These are phyloP conservation scores for Chelonoidis abingdonii DNA, from an alignment of 2,113 vertebrate genomes.

Conservation along the genomic window DNA sequence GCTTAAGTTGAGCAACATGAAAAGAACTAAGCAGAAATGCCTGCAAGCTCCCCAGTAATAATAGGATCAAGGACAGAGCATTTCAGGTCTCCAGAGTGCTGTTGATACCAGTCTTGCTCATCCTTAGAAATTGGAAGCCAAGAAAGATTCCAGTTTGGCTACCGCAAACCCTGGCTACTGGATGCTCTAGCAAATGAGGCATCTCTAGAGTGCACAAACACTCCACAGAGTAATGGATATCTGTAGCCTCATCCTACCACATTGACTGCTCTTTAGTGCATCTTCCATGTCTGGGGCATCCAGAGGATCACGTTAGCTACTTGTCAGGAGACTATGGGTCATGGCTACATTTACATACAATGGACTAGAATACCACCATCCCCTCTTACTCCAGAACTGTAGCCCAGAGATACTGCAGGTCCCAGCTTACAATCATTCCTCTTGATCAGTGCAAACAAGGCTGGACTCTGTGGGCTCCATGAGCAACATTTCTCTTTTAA, in stretches of 20 bases:
- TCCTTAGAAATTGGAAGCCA: accelerated
- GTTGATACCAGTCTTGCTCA: background rate
- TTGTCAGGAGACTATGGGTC: background rate
- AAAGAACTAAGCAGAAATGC: background rate
- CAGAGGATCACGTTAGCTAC: background rate
- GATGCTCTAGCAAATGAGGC: background rate
- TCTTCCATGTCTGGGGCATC: background rate
- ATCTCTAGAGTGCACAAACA: background rate
- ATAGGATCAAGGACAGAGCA: background rate
- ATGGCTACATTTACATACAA: background rate
- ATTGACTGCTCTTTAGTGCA: background rate
- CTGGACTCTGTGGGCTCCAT: background rate
- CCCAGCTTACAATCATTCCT: background rate
- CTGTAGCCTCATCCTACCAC: background rate
- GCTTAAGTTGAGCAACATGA: background rate
- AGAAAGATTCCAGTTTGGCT: background rate
- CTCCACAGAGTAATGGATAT: background rate
- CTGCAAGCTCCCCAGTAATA: background rate
- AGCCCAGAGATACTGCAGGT: background rate
- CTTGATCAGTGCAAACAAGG: background rate
- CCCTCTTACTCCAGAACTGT: background rate
- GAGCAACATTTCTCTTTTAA: background rate
- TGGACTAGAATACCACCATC: background rate
- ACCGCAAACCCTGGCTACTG: background rate
- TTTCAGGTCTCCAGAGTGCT: background rate